Percentiles rank a stretch among this genome's conserved stretches.
These are phyloP conservation scores for Caranx melampygus DNA, from an alignment of 2,113 vertebrate genomes.

Conservation along the genomic window DNA sequence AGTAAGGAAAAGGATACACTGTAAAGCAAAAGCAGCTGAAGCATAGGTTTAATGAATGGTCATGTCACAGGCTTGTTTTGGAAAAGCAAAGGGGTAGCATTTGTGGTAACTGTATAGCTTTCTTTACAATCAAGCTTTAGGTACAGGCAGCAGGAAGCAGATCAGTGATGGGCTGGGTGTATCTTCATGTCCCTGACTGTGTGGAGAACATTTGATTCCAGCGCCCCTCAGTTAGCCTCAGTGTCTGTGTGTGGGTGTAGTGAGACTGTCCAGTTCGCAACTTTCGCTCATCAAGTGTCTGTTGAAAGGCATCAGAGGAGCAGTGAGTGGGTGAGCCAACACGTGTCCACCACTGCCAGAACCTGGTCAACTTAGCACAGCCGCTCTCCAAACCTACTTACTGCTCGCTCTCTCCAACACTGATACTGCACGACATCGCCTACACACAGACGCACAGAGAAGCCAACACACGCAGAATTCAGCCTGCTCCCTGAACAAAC, in stretches of 20 bases:
- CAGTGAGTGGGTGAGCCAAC: slow-evolving; percentile 64
- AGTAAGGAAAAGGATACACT: too few relatives aligned
- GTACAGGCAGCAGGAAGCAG: neutral
- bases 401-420: slow-evolving; percentile 45
- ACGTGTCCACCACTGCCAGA: slow-evolving; percentile 49
- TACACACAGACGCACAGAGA: slow-evolving; percentile 40
- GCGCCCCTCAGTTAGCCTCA: slow-evolving; percentile 35
- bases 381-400: slow-evolving; percentile 58
- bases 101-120: neutral
- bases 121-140: neutral
- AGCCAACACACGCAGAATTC: neutral
- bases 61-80: neutral
- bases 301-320: slow-evolving; percentile 61
- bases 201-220: slow-evolving; percentile 53
- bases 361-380: slow-evolving; percentile 42
- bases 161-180: slow-evolving; percentile 1
- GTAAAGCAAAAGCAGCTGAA: too few relatives aligned
- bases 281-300: slow-evolving; percentile 66
- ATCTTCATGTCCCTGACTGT: slow-evolving; percentile 9
- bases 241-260: slow-evolving; percentile 57
- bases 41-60: too few relatives aligned
- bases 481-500: slow-evolving; percentile 18
- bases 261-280: slow-evolving; percentile 61
- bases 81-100: neutral
- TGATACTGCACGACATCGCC: slow-evolving; percentile 54